Base-by-base conservation (phyloP, 2,113 vertebrate species). In the Chaenocephalus aceratus region DNA sequence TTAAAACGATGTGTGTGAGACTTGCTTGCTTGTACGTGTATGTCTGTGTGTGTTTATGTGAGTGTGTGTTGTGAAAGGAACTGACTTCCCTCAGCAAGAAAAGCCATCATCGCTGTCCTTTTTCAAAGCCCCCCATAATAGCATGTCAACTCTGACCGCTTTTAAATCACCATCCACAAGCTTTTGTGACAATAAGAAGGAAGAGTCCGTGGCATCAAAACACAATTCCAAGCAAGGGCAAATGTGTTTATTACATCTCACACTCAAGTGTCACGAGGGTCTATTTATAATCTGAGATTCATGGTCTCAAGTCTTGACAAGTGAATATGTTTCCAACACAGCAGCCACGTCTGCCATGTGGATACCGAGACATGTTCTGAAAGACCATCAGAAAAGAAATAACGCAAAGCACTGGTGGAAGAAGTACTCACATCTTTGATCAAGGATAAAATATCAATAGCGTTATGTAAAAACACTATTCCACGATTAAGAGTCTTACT, bases 191-290 rank as follows among this genome's bases (percentile, higher is more conserved):
- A 90, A 61, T 48, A 73, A 75, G 74, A 83, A 34, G 53, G 72
- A 85, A 34, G 67, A 83, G 79, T 77, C 79, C 86, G 79, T 87
- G 87, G 48, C 80, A 82, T 83, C 79, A 77, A 76, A 88, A 82
- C 70, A 49, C 56, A 77, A 80, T 79, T 83, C 44, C 71, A 10
- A 34, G 51, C 65, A 76, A 88, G 86, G 86, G 83, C 75, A 83
- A 81, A 87, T 48, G 81, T 84, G 71, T 89, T 92, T 91, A 77
- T 84, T 89, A 77, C 56, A 34, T 58, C 70, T 79, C 61, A 78
- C 49, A 44, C 58, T 82, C 53, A 54, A 56, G 64, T 73, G 80
- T 80, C 82, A 73, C 52, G 46, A 56, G 45, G 63, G 68, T 77
- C 63, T 48, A 63, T 80, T 72, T 89, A 82, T 86, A 88, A 85